Percentiles rank a stretch among this genome's conserved stretches.
Conservation (phyloP, 2,888 invertebrate species). For the Lepeophtheirus nordmannii region DNA sequence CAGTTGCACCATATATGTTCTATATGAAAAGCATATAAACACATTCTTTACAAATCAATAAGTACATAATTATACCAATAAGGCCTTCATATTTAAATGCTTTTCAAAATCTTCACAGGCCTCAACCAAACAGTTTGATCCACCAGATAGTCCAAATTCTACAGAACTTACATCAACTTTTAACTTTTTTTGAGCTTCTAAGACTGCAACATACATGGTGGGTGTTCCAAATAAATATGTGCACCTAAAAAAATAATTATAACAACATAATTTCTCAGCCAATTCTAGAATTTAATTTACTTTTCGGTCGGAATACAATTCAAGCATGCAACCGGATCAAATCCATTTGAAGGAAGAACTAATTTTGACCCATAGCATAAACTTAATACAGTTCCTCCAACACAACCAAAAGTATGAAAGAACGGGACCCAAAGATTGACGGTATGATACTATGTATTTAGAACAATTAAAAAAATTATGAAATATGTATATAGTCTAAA, state of each 20-base stretch:
- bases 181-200: slow-evolving; percentile 35
- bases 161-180: slow-evolving; percentile 31
- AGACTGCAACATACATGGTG: slow-evolving; percentile 66
- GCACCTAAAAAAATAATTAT: slow-evolving; percentile 42
- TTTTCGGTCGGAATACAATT: slow-evolving; percentile 47
- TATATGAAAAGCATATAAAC: slow-evolving; percentile 29
- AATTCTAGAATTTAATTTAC: slow-evolving; percentile 1
- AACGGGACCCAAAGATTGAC: slow-evolving; percentile 50
- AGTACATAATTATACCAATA: slow-evolving; percentile 31
- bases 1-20: slow-evolving; percentile 46
- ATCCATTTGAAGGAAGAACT: slow-evolving; percentile 37
- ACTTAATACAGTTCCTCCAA: slow-evolving; percentile 43
- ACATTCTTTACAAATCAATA: neutral
- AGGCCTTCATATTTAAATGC: slow-evolving; percentile 36
- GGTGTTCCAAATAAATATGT: slow-evolving; percentile 59
- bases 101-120: slow-evolving; percentile 36
- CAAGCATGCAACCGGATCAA: slow-evolving; percentile 34
- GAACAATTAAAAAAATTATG: neutral
- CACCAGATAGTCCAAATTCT: slow-evolving; percentile 39
- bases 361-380: slow-evolving; percentile 31
- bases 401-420: slow-evolving; percentile 65
- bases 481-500: neutral
- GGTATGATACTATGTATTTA: slow-evolving; percentile 32
- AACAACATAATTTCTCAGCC: neutral
- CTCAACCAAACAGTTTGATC: slow-evolving; percentile 40